Evolutionary conservation across 2,797 vertebrate species (phyloP).

Genomic region (Meriones psammophilus): DNA sequence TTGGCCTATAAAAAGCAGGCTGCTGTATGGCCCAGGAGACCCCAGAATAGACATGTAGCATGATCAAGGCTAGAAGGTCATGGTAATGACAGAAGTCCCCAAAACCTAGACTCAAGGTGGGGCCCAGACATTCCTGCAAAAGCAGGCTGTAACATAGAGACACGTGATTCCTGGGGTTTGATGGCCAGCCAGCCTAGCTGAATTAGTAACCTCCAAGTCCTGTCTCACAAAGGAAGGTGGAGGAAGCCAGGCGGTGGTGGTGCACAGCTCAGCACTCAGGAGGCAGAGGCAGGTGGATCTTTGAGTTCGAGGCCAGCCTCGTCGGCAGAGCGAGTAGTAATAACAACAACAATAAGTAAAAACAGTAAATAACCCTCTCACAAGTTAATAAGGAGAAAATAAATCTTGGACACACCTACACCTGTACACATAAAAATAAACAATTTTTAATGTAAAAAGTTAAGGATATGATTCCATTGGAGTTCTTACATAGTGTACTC

Average conservation of each 20-base stretch:
- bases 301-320: too few species aligned
- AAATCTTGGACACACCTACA: background rate
- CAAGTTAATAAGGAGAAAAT: background rate
- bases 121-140: background rate
- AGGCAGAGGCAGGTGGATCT: too few species aligned
- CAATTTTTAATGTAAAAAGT: background rate
- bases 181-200: background rate
- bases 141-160: background rate
- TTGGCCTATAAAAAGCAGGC: background rate
- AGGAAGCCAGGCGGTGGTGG: too few species aligned
- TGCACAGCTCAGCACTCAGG: background rate
- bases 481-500: background rate
- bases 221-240: background rate
- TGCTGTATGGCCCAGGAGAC: background rate
- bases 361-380: background rate
- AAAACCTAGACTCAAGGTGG: background rate
- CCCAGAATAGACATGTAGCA: rapidly evolving
- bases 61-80: background rate
- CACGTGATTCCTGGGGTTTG: background rate
- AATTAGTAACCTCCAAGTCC: background rate
- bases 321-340: background rate
- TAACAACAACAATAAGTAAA: background rate
- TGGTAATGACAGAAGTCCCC: background rate
- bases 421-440: background rate
- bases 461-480: background rate